These are phyloP conservation scores for Bombycilla garrulus DNA, from an alignment of 2,113 vertebrate genomes.

Conservation along the genomic window DNA sequence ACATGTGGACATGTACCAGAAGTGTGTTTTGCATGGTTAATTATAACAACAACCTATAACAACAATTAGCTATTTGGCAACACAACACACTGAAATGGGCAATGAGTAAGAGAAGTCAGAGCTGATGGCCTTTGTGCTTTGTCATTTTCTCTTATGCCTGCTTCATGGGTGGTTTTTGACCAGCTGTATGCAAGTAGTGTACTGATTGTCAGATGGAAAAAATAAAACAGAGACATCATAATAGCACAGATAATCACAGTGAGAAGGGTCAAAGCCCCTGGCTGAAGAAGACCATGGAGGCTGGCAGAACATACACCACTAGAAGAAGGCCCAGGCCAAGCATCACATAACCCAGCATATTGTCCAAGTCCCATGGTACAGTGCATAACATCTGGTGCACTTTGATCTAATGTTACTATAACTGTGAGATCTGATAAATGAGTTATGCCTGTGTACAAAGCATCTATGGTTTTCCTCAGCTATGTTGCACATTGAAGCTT, in stretches of 20 bases:
- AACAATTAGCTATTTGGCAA: neutral
- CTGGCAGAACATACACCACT: neutral
- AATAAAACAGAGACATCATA: neutral
- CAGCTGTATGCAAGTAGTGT: neutral
- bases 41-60: neutral
- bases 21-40: neutral
- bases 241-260: neutral
- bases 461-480: neutral
- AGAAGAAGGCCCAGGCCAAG: neutral
- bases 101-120: neutral
- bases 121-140: neutral
- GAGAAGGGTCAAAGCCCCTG: neutral
- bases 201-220: neutral
- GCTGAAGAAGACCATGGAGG: neutral
- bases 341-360: neutral
- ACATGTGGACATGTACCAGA: neutral
- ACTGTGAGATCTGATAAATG: neutral
- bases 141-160: neutral
- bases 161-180: neutral
- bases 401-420: neutral
- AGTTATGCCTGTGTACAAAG: neutral
- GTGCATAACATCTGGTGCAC: neutral
- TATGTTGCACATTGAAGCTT: neutral
- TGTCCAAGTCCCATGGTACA: neutral
- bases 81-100: neutral